Percentiles rank a stretch among this genome's conserved stretches.
phyloP scores from a whole-genome alignment of 2,888 invertebrate species.

The Branchipolynoe longqiensis region DNA sequence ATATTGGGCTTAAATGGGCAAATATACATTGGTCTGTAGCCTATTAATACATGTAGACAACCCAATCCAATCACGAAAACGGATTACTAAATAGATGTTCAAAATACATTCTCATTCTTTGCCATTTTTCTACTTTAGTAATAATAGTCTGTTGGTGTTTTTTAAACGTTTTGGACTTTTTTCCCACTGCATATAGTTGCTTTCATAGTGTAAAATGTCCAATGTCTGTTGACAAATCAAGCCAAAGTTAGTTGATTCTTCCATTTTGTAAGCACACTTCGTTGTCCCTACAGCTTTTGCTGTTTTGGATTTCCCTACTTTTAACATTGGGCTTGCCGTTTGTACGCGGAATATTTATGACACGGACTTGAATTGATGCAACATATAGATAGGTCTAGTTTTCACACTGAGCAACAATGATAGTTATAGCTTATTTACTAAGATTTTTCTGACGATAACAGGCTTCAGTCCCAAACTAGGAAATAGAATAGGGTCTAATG shows the following conservation, averaged over 20 bases:
- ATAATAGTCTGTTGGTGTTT: not conserved
- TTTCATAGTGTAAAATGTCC: not conserved
- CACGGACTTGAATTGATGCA: too few species aligned
- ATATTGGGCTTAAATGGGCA: too few species aligned
- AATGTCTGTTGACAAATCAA: not conserved
- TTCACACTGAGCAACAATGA: too few species aligned
- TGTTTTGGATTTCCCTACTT: slow-evolving; percentile 12
- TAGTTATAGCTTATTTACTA: too few species aligned
- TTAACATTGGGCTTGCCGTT: slow-evolving; percentile 1
- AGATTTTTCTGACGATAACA: too few species aligned
- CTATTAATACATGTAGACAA: too few species aligned
- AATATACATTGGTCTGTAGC: too few species aligned
- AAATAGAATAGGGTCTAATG: too few species aligned
- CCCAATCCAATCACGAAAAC: not conserved
- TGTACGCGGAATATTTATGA: not conserved
- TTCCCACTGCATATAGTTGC: not conserved
- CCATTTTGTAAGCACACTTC: slow-evolving; percentile 35
- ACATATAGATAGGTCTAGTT: too few species aligned
- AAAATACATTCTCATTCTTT: not conserved
- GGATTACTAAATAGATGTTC: not conserved
- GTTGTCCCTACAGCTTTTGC: slow-evolving; percentile 24
- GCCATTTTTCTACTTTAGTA: not conserved
- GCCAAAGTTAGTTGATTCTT: not conserved
- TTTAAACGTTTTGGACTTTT: not conserved
- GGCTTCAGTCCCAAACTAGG: too few species aligned